Base-by-base conservation (phyloP, 2,888 invertebrate genomes). In the Mayetiola destructor region DNA sequence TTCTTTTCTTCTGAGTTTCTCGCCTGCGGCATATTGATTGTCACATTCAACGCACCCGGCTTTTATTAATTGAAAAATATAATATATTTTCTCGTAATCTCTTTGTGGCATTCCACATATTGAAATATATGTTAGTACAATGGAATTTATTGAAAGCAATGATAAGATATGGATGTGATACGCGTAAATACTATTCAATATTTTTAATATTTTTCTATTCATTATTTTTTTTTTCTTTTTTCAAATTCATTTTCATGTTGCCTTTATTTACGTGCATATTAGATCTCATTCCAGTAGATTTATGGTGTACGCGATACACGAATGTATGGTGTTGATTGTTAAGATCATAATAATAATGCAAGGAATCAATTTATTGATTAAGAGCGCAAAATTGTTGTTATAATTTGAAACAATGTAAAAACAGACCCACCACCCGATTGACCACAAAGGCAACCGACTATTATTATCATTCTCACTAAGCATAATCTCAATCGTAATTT, bases 111-210 rank as follows among this genome's bases (percentile, higher is more conserved):
- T 48, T 48, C 48, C 48, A 48, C 14, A 27, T 27, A 48, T 27
- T 48, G 27, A 16, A 27, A 48, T n/a, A 48, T 27, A 48, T 27
- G 23, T 48, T 48, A n/a, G 32, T 32, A n/a, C n/a, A n/a, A 9
- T 48, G 27, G 27, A 16, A 27, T 42, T 42, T 23, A 42, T 23
- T 23, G 18, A 23, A 42, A 5, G 48, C 27, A n/a, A n/a, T n/a
- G 48, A 48, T 48, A 48, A 48, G 48, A 48, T 48, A n/a, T n/a
- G n/a, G n/a, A 48, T 48, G 27, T 48, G 29, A 48, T 48, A 48
- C n/a, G 27, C 12, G n/a, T 12, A n/a, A n/a, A n/a, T n/a, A n/a
- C n/a, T n/a, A n/a, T n/a, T n/a, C n/a, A n/a, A n/a, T n/a, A n/a
- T n/a, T n/a, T n/a, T n/a, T n/a, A n/a, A n/a, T n/a, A n/a, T n/a